A percentile compares a stretch with the other conserved stretches of the same genome.
Conservation (phyloP, 2,888 invertebrate species). For the Hydriomena furcata region DNA sequence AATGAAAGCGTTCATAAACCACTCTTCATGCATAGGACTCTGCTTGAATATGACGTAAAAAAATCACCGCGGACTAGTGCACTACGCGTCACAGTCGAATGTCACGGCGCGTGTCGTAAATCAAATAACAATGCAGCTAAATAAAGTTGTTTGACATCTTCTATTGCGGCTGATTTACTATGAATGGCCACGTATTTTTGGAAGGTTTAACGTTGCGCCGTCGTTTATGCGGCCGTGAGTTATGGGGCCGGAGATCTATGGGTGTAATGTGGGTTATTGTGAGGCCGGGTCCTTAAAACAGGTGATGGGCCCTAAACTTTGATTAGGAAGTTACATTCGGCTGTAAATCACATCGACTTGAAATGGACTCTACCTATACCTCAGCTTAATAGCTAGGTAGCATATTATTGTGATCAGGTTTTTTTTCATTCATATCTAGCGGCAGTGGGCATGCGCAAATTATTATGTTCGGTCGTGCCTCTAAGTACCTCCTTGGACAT, state of each 20-base stretch:
- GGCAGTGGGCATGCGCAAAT: too few species aligned
- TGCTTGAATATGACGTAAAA: constrained; percentile 1
- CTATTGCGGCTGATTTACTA: constrained; percentile 34
- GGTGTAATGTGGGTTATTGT: constrained; percentile 15
- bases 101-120: constrained; percentile 45
- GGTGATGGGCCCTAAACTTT: constrained; percentile 9
- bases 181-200: constrained; percentile 28
- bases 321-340: neutral
- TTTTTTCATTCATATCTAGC: too few species aligned
- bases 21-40: too few species aligned
- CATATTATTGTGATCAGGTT: too few species aligned
- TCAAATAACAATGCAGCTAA: constrained; percentile 50
- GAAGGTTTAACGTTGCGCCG: constrained; percentile 22
- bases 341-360: too few species aligned
- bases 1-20: too few species aligned
- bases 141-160: constrained; percentile 45
- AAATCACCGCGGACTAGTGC: constrained; percentile 5
- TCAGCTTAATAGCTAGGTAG: too few species aligned
- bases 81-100: constrained; percentile 22
- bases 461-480: too few species aligned
- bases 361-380: too few species aligned
- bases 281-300: constrained; percentile 2
- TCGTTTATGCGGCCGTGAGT: constrained; percentile 26
- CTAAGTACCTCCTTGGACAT: too few species aligned
- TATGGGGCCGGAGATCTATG: constrained; percentile 17